Percentiles rank a stretch among this genome's conserved stretches.
Evolutionary conservation across 2,888 invertebrate genomes (phyloP).

Genomic region (Drosophila lacicola): DNA sequence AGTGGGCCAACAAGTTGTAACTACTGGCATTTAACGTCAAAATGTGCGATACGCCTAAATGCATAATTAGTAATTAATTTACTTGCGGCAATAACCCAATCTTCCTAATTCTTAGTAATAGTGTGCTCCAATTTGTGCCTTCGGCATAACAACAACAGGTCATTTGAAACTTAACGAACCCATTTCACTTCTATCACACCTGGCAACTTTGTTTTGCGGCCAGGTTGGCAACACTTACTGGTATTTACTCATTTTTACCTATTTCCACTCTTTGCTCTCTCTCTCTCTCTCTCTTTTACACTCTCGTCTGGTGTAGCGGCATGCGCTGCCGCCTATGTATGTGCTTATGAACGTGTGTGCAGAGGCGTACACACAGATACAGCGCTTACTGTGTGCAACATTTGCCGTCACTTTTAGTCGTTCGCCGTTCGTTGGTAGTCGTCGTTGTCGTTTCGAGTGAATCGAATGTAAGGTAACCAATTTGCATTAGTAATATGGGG

Average conservation of each 20-base stretch:
- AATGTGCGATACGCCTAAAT: slow-evolving; percentile 9
- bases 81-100: slow-evolving; percentile 25
- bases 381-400: slow-evolving; percentile 59
- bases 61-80: slow-evolving; percentile 24
- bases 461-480: slow-evolving; percentile 84
- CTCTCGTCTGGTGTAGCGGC: slow-evolving; percentile 60
- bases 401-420: slow-evolving; percentile 81
- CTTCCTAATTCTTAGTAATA: background rate
- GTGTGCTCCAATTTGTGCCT: background rate
- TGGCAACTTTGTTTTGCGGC: slow-evolving; percentile 60
- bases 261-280: slow-evolving; percentile 31
- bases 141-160: slow-evolving; percentile 45
- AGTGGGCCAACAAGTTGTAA: slow-evolving; percentile 22
- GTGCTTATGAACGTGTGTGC: slow-evolving; percentile 14
- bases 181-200: slow-evolving; percentile 58
- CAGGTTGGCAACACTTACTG: slow-evolving; percentile 70
- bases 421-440: slow-evolving; percentile 83
- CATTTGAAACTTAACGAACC: slow-evolving; percentile 59
- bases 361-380: slow-evolving; percentile 65
- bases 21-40: slow-evolving; percentile 16
- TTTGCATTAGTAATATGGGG: slow-evolving; percentile 67
- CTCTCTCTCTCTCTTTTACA: slow-evolving; percentile 22
- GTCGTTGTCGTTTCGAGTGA: slow-evolving; percentile 85
- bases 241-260: slow-evolving; percentile 37
- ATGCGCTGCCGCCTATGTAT: slow-evolving; percentile 48